Conservation (phyloP, 2,113 vertebrate genomes). For the Rynchops niger region DNA sequence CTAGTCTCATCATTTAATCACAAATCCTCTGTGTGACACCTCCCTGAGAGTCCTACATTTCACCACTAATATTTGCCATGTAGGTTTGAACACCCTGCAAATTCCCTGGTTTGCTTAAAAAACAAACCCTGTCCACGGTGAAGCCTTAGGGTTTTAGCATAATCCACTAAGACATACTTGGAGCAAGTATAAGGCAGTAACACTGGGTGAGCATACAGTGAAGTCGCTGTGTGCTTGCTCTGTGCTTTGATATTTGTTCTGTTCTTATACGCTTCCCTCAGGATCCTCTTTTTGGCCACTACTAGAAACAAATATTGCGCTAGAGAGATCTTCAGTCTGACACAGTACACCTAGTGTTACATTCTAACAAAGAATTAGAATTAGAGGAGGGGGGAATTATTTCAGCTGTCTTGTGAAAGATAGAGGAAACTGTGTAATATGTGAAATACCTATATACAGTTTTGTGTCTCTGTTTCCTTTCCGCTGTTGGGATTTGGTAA, state of each 20-base stretch:
- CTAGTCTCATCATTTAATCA: neutral
- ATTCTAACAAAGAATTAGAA: neutral
- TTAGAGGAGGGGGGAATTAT: neutral
- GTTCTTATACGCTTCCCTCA: neutral
- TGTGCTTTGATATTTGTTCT: neutral
- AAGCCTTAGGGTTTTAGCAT: neutral
- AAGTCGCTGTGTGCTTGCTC: neutral
- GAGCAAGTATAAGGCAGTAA: neutral
- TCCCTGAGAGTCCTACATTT: neutral
- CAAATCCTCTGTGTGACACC: neutral
- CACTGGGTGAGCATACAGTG: neutral
- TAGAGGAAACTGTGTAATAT: neutral
- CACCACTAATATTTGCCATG: neutral
- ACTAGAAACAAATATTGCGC: neutral
- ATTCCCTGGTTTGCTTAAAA: neutral
- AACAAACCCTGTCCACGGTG: neutral
- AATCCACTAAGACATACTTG: neutral
- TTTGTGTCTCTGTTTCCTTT: neutral
- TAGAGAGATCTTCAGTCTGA: neutral
- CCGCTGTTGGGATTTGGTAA: neutral
- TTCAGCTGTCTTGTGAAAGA: neutral
- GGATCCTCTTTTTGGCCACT: neutral
- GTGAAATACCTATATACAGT: neutral
- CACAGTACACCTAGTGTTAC: neutral
- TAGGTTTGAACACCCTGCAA: neutral